These are phyloP conservation scores for Limenitis camilla DNA, from an alignment of 2,888 invertebrate genomes.

Conservation along the genomic window DNA sequence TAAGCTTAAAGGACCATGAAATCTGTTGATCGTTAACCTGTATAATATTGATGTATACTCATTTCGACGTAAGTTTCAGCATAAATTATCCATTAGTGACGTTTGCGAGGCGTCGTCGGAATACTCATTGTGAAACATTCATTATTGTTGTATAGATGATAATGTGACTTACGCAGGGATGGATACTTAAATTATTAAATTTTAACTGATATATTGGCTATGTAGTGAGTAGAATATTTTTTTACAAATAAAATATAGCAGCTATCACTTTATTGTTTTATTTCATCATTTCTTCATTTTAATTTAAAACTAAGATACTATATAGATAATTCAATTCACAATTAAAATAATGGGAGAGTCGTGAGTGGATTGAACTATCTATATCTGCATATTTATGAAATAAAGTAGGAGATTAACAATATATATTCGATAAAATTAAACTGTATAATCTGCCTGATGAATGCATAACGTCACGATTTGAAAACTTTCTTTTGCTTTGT, in stretches of 20 bases:
- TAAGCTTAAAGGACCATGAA: constrained; percentile 62
- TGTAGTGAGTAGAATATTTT: constrained; percentile 81
- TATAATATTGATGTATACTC: constrained; percentile 46
- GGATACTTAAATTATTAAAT: constrained; percentile 76
- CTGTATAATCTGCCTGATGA: no score
- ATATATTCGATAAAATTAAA: no score
- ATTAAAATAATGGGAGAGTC: no score
- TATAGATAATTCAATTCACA: no score
- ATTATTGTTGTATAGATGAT: constrained; percentile 74
- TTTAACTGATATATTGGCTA: constrained; percentile 78
- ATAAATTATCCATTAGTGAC: constrained; percentile 65
- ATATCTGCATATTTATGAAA: no score
- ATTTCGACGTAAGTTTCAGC: constrained; percentile 62
- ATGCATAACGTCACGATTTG: no score
- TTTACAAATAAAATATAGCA: constrained; percentile 80
- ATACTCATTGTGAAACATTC: constrained; percentile 72
- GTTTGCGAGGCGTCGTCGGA: constrained; percentile 47
- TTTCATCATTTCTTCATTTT: constrained; percentile 22
- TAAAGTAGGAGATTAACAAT: no score
- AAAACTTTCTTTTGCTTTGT: no score
- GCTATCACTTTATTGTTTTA: constrained; percentile 48
- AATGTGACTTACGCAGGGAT: constrained; percentile 76
- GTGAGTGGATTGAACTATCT: no score
- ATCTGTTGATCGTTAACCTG: constrained; percentile 52
- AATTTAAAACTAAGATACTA: background rate